These are phyloP conservation scores for Pedicia rivosa DNA, from an alignment of 2,888 invertebrate genomes.

Conservation along the genomic window DNA sequence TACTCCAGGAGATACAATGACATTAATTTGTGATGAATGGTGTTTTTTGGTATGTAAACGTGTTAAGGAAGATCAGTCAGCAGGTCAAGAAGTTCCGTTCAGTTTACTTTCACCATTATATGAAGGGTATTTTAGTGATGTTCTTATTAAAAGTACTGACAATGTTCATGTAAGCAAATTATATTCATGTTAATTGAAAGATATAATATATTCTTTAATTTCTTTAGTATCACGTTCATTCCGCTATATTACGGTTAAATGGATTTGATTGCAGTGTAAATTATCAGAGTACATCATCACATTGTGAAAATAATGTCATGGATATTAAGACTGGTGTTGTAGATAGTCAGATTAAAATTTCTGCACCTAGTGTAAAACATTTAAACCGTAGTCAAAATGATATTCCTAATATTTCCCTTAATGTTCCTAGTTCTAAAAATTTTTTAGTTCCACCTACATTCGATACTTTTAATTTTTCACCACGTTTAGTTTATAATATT, in stretches of 20 bases:
- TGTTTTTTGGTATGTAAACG: slow-evolving; percentile 44
- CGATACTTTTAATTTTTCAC: slow-evolving; percentile 10
- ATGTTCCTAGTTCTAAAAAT: slow-evolving; percentile 6
- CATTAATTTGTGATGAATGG: slow-evolving; percentile 44
- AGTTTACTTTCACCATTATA: slow-evolving; percentile 46
- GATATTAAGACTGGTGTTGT: not conserved
- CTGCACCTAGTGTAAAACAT: not conserved
- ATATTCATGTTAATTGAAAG: not conserved
- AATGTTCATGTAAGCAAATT: slow-evolving; percentile 17
- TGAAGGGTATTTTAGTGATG: slow-evolving; percentile 48
- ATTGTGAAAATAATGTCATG: no score
- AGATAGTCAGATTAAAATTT: not conserved
- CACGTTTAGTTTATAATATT: slow-evolving; percentile 17
- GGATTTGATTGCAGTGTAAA: slow-evolving; percentile 36
- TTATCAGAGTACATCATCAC: slow-evolving; percentile 22
- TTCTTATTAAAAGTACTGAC: slow-evolving; percentile 22
- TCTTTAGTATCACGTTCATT: slow-evolving; percentile 36
- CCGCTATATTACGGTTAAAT: slow-evolving; percentile 37
- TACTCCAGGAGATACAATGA: slow-evolving; percentile 35
- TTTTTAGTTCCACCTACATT: slow-evolving; percentile 20
- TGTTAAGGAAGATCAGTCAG: slow-evolving; percentile 32
- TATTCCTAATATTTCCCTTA: slow-evolving; percentile 2
- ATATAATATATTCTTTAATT: slow-evolving; percentile 9
- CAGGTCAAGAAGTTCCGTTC: slow-evolving; percentile 37
- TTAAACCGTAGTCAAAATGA: slow-evolving; percentile 2